Evolutionary conservation across 2,113 vertebrate species (phyloP).

Genomic region (Nannobrachium achirus): DNA sequence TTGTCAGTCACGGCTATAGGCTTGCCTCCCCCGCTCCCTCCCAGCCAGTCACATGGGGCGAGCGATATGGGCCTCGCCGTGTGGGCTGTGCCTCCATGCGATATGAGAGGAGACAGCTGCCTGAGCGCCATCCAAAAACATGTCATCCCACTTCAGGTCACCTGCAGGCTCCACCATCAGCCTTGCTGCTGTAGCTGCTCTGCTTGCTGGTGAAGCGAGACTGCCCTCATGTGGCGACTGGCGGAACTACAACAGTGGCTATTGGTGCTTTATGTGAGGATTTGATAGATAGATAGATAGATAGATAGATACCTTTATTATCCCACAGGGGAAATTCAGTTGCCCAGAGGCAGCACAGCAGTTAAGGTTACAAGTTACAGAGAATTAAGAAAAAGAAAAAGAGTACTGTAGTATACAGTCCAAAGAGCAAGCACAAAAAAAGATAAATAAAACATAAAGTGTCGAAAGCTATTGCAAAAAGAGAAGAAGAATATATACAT

Average conservation of each 20-base stretch:
- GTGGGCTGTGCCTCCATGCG: constrained; percentile 40
- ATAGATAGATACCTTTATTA: too few relatives aligned
- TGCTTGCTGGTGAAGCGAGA: constrained; percentile 45
- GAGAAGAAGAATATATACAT: too few relatives aligned
- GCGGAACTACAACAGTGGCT: not conserved
- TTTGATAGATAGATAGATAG: too few relatives aligned
- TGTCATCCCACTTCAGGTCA: constrained; percentile 57
- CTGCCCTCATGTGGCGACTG: constrained; percentile 64
- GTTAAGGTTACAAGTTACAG: too few relatives aligned
- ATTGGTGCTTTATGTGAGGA: not conserved
- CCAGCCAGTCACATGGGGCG: constrained; percentile 32
- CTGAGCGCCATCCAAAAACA: constrained; percentile 56
- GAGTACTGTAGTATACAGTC: too few relatives aligned
- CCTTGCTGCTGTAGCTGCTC: not conserved
- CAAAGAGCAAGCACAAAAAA: too few relatives aligned
- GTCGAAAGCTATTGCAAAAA: too few relatives aligned
- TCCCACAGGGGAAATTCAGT: too few relatives aligned
- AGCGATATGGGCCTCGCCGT: constrained; percentile 55
- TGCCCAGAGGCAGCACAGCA: too few relatives aligned
- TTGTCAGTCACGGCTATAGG: constrained; percentile 53
- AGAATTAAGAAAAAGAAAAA: too few relatives aligned
- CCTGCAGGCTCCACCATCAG: constrained; percentile 37
- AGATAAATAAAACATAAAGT: too few relatives aligned
- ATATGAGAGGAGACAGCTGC: constrained; percentile 70
- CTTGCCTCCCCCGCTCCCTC: constrained; percentile 5